Percentiles rank a stretch among this genome's conserved stretches.
These are phyloP conservation scores for Actinia equina DNA, from an alignment of 64 coral and sea anemone genomes.

Conservation along the genomic window DNA sequence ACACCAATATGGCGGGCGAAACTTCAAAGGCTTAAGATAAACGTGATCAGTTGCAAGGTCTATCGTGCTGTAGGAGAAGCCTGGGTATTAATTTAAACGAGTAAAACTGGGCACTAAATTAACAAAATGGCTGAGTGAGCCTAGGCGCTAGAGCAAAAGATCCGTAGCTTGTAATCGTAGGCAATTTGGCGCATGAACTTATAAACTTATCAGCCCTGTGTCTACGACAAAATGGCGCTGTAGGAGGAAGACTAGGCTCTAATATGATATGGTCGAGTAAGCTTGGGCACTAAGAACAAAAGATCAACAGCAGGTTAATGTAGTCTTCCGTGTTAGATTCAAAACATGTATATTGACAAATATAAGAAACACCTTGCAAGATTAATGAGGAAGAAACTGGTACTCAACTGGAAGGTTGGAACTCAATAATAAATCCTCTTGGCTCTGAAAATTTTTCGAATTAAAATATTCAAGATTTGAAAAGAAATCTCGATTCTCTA, in stretches of 20 bases:
- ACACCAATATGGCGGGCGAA: no score
- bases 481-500: background rate
- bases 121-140: no score
- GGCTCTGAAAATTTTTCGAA: background rate
- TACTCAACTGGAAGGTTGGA: background rate
- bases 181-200: no score
- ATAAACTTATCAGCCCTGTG: no score
- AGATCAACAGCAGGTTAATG: background rate
- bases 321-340: background rate
- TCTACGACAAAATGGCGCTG: no score
- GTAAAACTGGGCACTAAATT: no score
- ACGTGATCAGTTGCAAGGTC: no score
- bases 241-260: background rate
- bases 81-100: no score
- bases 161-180: no score
- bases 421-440: background rate
- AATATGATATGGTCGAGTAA: background rate
- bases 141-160: no score
- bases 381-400: slow-evolving; percentile 1
- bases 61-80: no score
- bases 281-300: background rate
- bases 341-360: background rate
- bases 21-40: no score
- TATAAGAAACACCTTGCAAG: background rate
- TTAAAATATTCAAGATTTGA: background rate